Evolutionary conservation across 1,140 invertebrate species (phyloP).

Genomic region (Drosophila ohnishii): DNA sequence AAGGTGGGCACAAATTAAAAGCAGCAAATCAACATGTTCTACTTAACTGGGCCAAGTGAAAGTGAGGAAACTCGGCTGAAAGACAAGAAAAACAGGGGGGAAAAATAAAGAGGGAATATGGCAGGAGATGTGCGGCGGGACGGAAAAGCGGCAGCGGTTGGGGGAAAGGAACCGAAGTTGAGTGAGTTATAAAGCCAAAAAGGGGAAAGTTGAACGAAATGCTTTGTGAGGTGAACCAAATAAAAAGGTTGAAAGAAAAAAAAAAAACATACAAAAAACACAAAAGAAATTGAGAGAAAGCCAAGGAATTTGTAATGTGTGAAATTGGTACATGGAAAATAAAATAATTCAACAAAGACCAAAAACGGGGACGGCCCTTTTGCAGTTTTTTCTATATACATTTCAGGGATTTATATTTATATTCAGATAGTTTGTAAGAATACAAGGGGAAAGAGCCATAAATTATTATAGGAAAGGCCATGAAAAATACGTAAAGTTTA

Average conservation of each 20-base stretch:
- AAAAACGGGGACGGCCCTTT: conserved; percentile 6
- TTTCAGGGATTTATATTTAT: conserved; percentile 4
- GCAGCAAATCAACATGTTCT: conserved; percentile 50
- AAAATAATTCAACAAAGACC: conserved; percentile 12
- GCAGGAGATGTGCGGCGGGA: conserved; percentile 17
- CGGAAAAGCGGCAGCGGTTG: conserved; percentile 9
- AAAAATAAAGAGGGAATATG: background rate
- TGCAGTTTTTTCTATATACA: background rate
- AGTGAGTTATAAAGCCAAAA: conserved; percentile 52
- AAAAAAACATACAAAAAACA: conserved; percentile 13
- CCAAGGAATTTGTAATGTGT: conserved; percentile 18
- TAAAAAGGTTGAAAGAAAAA: conserved; percentile 22
- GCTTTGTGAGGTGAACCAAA: conserved; percentile 39
- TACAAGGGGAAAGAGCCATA: background rate
- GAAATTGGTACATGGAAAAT: conserved; percentile 15
- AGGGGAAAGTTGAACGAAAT: conserved; percentile 39
- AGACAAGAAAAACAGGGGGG: conserved; percentile 1
- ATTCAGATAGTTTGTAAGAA: conserved; percentile 5
- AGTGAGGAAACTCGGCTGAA: conserved; percentile 1
- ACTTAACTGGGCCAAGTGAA: conserved; percentile 41
- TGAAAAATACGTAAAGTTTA: background rate
- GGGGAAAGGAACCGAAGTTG: conserved; percentile 16
- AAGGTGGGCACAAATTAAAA: conserved; percentile 47
- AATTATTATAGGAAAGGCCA: background rate
- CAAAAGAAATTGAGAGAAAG: conserved; percentile 15